These are phyloP conservation scores for Priapulus caudatus DNA, from an alignment of 2,888 invertebrate genomes.

Conservation along the genomic window DNA sequence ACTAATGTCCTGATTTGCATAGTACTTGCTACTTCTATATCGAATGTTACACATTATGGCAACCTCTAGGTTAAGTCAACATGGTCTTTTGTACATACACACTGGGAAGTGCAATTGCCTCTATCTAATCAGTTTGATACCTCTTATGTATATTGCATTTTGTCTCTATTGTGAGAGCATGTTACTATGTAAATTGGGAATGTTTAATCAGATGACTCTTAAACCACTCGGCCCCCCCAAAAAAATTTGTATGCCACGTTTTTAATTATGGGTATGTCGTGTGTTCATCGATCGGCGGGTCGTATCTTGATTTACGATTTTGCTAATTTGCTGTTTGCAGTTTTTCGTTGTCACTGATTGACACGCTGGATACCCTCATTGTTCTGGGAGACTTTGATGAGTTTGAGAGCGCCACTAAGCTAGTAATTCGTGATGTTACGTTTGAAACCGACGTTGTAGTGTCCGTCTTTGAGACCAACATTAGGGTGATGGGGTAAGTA, in stretches of 20 bases:
- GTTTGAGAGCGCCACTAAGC: constrained; percentile 78
- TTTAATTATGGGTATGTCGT: neutral
- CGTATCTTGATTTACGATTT: neutral
- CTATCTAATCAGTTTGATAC: too few species aligned
- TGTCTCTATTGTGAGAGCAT: constrained; percentile 33
- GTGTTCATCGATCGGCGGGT: neutral
- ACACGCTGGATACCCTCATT: constrained; percentile 82
- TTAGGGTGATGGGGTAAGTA: constrained; percentile 81
- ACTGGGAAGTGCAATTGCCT: too few species aligned
- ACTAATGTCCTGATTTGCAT: too few species aligned
- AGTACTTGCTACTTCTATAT: too few species aligned
- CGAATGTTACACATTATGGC: too few species aligned
- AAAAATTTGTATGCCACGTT: neutral
- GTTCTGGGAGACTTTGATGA: constrained; percentile 82
- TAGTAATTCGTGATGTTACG: constrained; percentile 69
- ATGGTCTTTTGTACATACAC: too few species aligned
- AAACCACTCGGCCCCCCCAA: too few species aligned
- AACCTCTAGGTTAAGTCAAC: too few species aligned
- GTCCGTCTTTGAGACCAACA: constrained; percentile 96
- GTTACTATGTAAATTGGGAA: neutral
- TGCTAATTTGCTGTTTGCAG: constrained; percentile 45
- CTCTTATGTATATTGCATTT: constrained; percentile 17
- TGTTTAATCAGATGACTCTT: too few species aligned
- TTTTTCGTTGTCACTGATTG: constrained; percentile 88
- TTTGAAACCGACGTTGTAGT: constrained; percentile 91